Evolutionary conservation across 1,140 invertebrate genomes (phyloP).

Genomic region (Euwallacea fornicatus): DNA sequence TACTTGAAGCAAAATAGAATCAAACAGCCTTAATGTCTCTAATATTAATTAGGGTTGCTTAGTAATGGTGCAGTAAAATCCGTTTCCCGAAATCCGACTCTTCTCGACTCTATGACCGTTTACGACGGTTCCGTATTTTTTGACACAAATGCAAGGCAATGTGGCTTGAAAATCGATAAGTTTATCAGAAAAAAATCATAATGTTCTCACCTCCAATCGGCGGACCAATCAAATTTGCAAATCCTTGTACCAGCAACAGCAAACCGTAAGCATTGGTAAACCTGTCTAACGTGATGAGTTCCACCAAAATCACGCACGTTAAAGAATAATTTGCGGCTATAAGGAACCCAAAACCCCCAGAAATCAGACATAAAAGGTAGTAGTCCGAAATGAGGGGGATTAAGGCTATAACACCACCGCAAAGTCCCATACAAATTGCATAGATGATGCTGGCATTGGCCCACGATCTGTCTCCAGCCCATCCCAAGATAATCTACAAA

Average conservation of each 20-base stretch:
- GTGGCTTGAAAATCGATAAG: background rate
- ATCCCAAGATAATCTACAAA: slow-evolving; percentile 78
- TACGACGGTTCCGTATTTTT: too few species aligned
- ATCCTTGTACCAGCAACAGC: slow-evolving; percentile 81
- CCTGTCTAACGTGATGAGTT: slow-evolving; percentile 80
- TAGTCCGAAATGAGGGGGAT: slow-evolving; percentile 71
- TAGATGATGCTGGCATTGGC: slow-evolving; percentile 75
- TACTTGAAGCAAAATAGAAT: too few species aligned
- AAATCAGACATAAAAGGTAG: slow-evolving; percentile 61
- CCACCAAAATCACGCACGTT: slow-evolving; percentile 83
- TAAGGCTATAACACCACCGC: slow-evolving; percentile 69
- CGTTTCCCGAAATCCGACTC: too few species aligned
- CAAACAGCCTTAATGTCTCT: too few species aligned
- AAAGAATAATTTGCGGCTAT: slow-evolving; percentile 87
- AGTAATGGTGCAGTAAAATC: too few species aligned
- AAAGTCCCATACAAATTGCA: slow-evolving; percentile 75
- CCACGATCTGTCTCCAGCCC: slow-evolving; percentile 63
- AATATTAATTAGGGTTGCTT: too few species aligned
- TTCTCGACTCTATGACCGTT: too few species aligned
- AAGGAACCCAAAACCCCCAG: slow-evolving; percentile 78
- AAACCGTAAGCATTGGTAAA: slow-evolving; percentile 91
- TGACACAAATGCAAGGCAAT: too few species aligned
- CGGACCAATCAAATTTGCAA: slow-evolving; percentile 85
- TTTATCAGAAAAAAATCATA: slow-evolving; percentile 8
- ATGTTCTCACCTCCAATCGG: slow-evolving; percentile 73